Percentiles rank a stretch among this genome's conserved stretches.
Conservation (phyloP, 2,797 vertebrate genomes). For the Poecile montanus region DNA sequence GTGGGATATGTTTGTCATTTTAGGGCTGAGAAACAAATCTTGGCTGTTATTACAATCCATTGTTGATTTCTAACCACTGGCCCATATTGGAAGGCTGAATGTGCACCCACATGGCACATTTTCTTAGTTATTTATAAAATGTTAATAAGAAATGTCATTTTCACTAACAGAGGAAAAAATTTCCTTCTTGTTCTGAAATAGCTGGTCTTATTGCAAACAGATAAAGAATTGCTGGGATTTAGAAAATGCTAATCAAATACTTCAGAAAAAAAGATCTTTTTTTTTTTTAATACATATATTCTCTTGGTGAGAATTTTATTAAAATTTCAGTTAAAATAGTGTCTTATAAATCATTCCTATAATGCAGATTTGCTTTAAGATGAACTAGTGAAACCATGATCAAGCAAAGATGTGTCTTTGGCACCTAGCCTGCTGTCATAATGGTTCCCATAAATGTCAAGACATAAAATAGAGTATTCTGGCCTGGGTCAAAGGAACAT, state of each 20-base stretch:
- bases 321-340: not conserved
- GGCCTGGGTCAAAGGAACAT: not conserved
- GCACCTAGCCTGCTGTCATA: constrained; percentile 12
- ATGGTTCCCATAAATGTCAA: not conserved
- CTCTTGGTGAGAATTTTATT: constrained; percentile 9
- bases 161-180: not conserved
- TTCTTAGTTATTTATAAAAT: constrained; percentile 35
- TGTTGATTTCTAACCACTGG: constrained; percentile 16
- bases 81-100: not conserved
- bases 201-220: not conserved
- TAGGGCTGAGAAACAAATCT: not conserved
- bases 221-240: not conserved
- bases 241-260: not conserved
- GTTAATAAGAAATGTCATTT: constrained; percentile 11
- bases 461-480: constrained; percentile 2
- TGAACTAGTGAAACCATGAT: constrained; percentile 7
- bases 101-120: not conserved
- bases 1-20: constrained; percentile 5
- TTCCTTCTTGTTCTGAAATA: not conserved
- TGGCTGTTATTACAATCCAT: not conserved
- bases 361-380: not conserved
- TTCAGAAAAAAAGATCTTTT: not conserved
- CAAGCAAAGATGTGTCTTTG: constrained; percentile 45
- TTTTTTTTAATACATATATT: not conserved
- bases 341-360: constrained; percentile 22